Percentiles rank a stretch among this genome's conserved stretches.
These are phyloP conservation scores for Drosophila parthenogenetica DNA, from an alignment of 2,888 invertebrate genomes.

Conservation along the genomic window DNA sequence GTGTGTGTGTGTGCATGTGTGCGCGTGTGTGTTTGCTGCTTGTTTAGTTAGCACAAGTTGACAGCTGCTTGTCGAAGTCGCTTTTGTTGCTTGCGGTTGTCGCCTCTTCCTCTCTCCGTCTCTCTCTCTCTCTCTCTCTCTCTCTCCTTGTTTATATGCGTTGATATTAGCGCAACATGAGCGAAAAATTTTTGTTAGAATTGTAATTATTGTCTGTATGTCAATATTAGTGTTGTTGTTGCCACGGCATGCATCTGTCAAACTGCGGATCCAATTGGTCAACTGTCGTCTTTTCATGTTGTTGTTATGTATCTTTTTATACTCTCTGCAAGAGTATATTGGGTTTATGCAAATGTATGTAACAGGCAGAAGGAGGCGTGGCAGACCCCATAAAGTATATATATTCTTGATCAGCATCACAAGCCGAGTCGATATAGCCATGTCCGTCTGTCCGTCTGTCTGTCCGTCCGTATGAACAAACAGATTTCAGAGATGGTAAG, in stretches of 20 bases:
- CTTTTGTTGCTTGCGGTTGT: conserved; percentile 36
- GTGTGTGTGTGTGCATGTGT: conserved; percentile 19
- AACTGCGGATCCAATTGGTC: conserved; percentile 58
- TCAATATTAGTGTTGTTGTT: conserved; percentile 30
- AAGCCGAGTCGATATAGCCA: too few species aligned
- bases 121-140: too few species aligned
- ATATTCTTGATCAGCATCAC: too few species aligned
- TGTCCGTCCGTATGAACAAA: too few species aligned
- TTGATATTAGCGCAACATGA: conserved; percentile 54
- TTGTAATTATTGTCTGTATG: conserved; percentile 50
- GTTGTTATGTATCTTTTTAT: not conserved
- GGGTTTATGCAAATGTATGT: too few species aligned
- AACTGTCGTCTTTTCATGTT: conserved; percentile 24
- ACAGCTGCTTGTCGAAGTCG: conserved; percentile 54
- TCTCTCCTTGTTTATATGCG: conserved; percentile 13
- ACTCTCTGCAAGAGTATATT: too few species aligned
- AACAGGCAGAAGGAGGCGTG: too few species aligned
- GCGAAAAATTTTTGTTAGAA: conserved; percentile 45
- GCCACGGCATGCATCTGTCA: conserved; percentile 60
- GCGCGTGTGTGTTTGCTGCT: conserved; percentile 26
- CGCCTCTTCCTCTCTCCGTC: not conserved
- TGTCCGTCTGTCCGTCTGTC: too few species aligned
- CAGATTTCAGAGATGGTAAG: too few species aligned
- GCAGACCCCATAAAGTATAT: too few species aligned
- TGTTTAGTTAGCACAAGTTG: conserved; percentile 63